phyloP scores from a whole-genome alignment of 2,113 vertebrate species.

The Apodemus speciosus region DNA sequence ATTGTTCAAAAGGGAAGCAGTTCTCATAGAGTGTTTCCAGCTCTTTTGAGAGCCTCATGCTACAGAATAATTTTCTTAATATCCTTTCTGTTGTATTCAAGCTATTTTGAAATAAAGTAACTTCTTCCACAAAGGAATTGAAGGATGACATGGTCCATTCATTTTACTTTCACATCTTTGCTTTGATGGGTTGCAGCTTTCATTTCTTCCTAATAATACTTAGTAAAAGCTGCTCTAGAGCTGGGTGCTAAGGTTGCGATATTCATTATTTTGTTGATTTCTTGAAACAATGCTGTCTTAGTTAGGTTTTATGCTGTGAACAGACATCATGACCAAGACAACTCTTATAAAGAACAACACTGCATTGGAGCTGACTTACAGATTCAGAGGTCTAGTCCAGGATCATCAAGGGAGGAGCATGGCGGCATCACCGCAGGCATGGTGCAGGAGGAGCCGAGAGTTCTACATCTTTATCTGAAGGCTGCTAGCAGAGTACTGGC shows the following conservation, averaged over 20 bases:
- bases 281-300: not conserved
- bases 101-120: not conserved
- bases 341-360: too few relatives aligned
- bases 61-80: constrained; percentile 51
- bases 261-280: not conserved
- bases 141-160: not conserved
- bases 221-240: not conserved
- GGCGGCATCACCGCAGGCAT: too few relatives aligned
- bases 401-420: too few relatives aligned
- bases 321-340: too few relatives aligned
- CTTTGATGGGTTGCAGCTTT: not conserved
- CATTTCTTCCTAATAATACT: not conserved
- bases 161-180: not conserved
- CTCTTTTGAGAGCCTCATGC: constrained; percentile 41
- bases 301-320: too few relatives aligned
- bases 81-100: constrained; percentile 16
- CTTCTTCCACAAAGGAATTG: not conserved
- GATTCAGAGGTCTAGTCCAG: too few relatives aligned
- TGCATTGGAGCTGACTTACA: too few relatives aligned
- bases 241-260: not conserved
- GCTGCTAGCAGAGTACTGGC: too few relatives aligned
- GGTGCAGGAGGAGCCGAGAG: too few relatives aligned
- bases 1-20: constrained; percentile 24
- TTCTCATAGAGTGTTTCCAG: not conserved
- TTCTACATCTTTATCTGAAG: too few relatives aligned